phyloP scores from a whole-genome alignment of 1,140 invertebrate genomes.

The Teleopsis dalmanni region DNA sequence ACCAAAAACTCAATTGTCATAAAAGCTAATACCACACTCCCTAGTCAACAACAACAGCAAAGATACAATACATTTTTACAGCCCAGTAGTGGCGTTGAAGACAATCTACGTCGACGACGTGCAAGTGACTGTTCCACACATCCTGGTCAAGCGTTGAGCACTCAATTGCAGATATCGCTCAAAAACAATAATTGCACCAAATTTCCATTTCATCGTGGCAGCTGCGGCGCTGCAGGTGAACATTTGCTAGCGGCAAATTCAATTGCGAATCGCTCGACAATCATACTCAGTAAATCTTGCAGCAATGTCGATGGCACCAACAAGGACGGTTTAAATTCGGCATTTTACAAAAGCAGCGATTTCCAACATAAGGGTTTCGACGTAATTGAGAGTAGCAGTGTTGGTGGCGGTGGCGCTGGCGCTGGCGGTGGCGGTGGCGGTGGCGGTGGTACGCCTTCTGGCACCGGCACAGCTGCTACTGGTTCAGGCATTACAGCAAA shows the following conservation, averaged over 20 bases:
- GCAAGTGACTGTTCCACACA: slow-evolving; percentile 35
- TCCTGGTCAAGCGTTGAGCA: slow-evolving; percentile 20
- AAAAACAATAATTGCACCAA: slow-evolving; percentile 39
- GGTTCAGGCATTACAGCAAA: slow-evolving; percentile 11
- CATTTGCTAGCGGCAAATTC: slow-evolving; percentile 38
- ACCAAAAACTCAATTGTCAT: slow-evolving; percentile 6
- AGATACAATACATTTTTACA: slow-evolving; percentile 15
- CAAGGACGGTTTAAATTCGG: neutral
- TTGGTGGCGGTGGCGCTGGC: slow-evolving; percentile 4
- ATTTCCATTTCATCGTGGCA: slow-evolving; percentile 38
- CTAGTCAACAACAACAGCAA: slow-evolving; percentile 13
- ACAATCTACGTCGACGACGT: slow-evolving; percentile 29
- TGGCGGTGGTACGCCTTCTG: neutral
- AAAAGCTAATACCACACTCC: slow-evolving; percentile 12
- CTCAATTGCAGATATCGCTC: slow-evolving; percentile 36
- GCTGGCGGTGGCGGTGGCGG: slow-evolving; percentile 5
- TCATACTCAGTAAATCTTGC: slow-evolving; percentile 40
- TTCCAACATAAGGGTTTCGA: neutral
- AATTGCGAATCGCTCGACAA: slow-evolving; percentile 37
- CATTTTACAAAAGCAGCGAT: slow-evolving; percentile 6
- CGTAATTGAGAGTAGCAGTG: neutral
- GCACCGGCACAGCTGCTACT: slow-evolving; percentile 14
- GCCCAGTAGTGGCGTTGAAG: slow-evolving; percentile 12
- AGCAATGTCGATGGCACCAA: slow-evolving; percentile 35
- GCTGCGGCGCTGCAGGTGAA: slow-evolving; percentile 36